Evolutionary conservation across 2,113 vertebrate genomes (phyloP).

Genomic region (Spheniscus mendiculus): DNA sequence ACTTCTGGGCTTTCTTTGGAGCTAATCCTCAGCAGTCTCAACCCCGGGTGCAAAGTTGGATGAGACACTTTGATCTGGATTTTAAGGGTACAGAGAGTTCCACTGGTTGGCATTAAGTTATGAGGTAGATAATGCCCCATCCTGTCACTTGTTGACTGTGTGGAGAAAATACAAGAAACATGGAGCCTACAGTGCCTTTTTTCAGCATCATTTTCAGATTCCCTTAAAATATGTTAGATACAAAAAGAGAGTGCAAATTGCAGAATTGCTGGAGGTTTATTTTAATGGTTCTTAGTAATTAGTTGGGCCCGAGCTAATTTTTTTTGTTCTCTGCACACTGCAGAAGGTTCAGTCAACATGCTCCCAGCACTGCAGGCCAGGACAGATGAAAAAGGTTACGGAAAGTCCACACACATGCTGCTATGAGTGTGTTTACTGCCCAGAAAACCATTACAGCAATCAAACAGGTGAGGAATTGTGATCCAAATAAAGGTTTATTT

Average conservation of each 20-base stretch:
- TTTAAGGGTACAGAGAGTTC: neutral
- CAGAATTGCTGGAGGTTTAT: neutral
- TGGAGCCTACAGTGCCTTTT: neutral
- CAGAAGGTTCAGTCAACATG: slow-evolving; percentile 84
- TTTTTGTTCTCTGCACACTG: neutral
- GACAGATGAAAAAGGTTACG: slow-evolving; percentile 85
- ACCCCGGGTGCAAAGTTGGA: neutral
- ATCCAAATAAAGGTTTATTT: neutral
- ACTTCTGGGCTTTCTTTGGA: neutral
- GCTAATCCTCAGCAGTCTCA: neutral
- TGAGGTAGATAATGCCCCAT: neutral
- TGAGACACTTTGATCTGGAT: neutral
- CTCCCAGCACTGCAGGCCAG: slow-evolving; percentile 82
- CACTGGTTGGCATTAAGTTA: neutral
- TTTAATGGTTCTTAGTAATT: neutral
- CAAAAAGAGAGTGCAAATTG: neutral
- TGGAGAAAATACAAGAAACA: neutral
- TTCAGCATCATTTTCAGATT: neutral
- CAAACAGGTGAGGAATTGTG: slow-evolving; percentile 71
- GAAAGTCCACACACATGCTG: slow-evolving; percentile 87
- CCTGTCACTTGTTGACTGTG: neutral
- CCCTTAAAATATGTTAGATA: neutral
- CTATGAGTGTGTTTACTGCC: slow-evolving; percentile 85
- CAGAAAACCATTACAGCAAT: slow-evolving; percentile 86
- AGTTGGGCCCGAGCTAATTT: neutral